phyloP scores from a whole-genome alignment of 2,113 vertebrate genomes.

The Phrynocephalus versicolor region DNA sequence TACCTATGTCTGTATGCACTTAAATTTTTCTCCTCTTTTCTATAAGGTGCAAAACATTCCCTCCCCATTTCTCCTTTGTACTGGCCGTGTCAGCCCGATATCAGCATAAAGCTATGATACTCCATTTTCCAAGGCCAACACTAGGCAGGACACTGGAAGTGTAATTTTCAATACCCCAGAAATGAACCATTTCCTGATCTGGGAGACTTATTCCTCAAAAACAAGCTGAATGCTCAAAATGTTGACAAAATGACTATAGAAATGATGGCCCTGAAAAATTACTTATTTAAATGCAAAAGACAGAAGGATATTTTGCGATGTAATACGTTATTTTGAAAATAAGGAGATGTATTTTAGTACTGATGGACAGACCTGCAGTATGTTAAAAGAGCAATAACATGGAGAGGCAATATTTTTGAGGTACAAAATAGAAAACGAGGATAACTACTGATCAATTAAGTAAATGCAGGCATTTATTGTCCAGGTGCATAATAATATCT shows the following conservation, averaged over 20 bases:
- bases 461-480: conserved; percentile 7
- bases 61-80: conserved; percentile 82
- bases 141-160: conserved; percentile 67
- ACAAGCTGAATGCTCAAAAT: conserved; percentile 47
- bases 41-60: conserved; percentile 91
- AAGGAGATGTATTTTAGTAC: conserved; percentile 57
- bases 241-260: conserved; percentile 62
- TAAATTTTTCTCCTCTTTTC: conserved; percentile 82
- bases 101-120: conserved; percentile 72
- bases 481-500: conserved; percentile 7
- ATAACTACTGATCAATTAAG: conserved; percentile 13
- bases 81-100: conserved; percentile 78
- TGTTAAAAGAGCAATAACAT: conserved; percentile 19
- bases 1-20: conserved; percentile 87
- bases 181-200: conserved; percentile 25
- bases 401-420: rapidly evolving
- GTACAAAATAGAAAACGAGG: conserved; percentile 8
- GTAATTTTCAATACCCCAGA: conserved; percentile 52
- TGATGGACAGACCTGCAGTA: conserved; percentile 36
- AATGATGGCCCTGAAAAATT: conserved; percentile 48
- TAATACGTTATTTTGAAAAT: conserved; percentile 31
- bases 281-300: conserved; percentile 30
- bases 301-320: conserved; percentile 43
- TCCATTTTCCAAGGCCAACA: conserved; percentile 72
- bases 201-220: conserved; percentile 35